Evolutionary conservation across 92 coral and sea anemone genomes (phyloP), one percentile per base, ranked within the genome.

Genomic region (Epizoanthus ramosus): DNA sequence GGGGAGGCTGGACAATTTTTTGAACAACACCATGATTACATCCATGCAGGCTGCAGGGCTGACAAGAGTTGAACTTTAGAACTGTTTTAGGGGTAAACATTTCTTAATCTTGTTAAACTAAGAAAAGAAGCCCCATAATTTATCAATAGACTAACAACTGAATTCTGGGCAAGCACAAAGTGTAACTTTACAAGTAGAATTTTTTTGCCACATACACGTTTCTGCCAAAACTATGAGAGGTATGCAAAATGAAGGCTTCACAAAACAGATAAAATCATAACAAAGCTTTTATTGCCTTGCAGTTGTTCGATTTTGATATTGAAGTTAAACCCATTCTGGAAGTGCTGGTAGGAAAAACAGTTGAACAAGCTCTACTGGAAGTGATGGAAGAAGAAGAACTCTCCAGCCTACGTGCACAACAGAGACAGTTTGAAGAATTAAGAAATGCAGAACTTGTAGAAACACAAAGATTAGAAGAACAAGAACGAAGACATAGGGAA

Each of bases 331-430:
- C 98, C 59, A 95, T 95, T 74, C 89, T 95, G 13, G 98, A 95
- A 85, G 98, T 95, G 7, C 90, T 95, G 25, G 98, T 95, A 39
- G 98, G 98, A 10, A 95, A 95, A 71, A 95, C 98, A 8, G 97
- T 95, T 14, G 98, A 95, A 76, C 98, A 95, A 79, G 98, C 98
- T 6, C 74, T 95, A 53, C 74, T 95, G 10, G 98, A 95, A 73
- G 98, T 95, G 25, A 95, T 95, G 98, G 98, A 95, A 84, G 98
- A 95, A 70, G 98, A 95, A 56, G 98, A 95, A 75, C 88, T 95
- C 4, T 75, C 98, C 39, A 95, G 93, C 79, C 98, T 95, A 24
- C 91, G 98, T 37, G 96, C 98, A 41, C 98, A 95, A 63, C 98
- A 95, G 79, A 75, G 99, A 56, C 73, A 85, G 70, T 96, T 96